Conservation (phyloP, 2,888 invertebrate genomes). For the Helicoverpa assulta region DNA sequence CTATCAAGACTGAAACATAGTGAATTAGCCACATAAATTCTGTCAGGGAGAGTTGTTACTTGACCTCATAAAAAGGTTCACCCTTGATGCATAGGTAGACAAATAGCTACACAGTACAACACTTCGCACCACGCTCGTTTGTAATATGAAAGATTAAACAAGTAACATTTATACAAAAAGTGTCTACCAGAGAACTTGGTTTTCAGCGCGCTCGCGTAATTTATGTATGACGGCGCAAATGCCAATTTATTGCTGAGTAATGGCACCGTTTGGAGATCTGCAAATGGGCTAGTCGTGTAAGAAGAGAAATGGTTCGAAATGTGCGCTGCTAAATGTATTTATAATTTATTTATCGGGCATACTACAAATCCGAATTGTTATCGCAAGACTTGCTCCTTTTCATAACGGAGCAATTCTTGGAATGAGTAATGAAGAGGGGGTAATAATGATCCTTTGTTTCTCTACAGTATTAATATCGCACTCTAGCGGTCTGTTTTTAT, state of each 20-base stretch:
- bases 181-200: constrained; percentile 84
- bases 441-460: constrained; percentile 50
- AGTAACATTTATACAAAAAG: constrained; percentile 77
- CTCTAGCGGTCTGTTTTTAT: constrained; percentile 5
- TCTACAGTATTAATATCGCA: constrained; percentile 20
- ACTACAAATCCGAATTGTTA: constrained; percentile 85
- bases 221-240: constrained; percentile 90
- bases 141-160: constrained; percentile 66
- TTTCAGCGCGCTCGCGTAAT: constrained; percentile 86
- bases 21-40: constrained; percentile 74
- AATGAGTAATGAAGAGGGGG: constrained; percentile 71
- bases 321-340: constrained; percentile 88
- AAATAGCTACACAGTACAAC: constrained; percentile 18
- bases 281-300: constrained; percentile 89
- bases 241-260: constrained; percentile 90
- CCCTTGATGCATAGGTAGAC: constrained; percentile 25
- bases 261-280: constrained; percentile 89
- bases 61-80: constrained; percentile 60
- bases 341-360: constrained; percentile 88
- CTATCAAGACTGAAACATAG: constrained; percentile 68
- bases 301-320: constrained; percentile 88
- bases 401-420: constrained; percentile 60
- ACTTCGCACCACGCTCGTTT: constrained; percentile 28
- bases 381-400: constrained; percentile 76
- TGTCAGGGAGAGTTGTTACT: constrained; percentile 56